A percentile compares a stretch with the other conserved stretches of the same genome.
Conservation (phyloP, 2,888 invertebrate genomes). For the Thecocarcelia acutangulata region DNA sequence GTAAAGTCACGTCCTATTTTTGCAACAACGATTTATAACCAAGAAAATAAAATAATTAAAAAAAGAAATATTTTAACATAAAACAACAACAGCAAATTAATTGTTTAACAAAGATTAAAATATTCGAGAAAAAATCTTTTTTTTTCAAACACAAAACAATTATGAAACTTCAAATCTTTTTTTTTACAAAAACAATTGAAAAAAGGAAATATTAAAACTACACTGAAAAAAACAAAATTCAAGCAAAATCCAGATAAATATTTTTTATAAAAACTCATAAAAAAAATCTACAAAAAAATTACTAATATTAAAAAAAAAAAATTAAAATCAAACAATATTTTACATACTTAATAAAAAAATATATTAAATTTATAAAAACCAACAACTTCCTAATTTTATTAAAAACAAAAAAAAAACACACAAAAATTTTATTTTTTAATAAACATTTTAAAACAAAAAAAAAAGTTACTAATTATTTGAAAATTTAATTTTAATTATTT, state of each 20-base stretch:
- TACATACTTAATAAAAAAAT: constrained; percentile 64
- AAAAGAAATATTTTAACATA: constrained; percentile 69
- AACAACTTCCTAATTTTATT: constrained; percentile 61
- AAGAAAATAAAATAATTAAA: constrained; percentile 46
- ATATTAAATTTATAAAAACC: constrained; percentile 23
- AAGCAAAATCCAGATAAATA: constrained; percentile 42
- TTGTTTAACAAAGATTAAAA: constrained; percentile 54
- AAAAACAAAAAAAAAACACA: constrained; percentile 50
- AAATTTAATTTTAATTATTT: constrained; percentile 54
- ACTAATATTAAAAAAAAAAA: constrained; percentile 35
- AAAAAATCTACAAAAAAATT: constrained; percentile 41
- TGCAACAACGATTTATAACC: constrained; percentile 81
- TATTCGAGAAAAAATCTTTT: constrained; percentile 60
- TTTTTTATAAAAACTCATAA: constrained; percentile 61
- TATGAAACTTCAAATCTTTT: constrained; percentile 67
- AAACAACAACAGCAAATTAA: constrained; percentile 63
- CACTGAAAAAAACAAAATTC: constrained; percentile 37
- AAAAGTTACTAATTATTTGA: constrained; percentile 53
- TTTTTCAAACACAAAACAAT: constrained; percentile 58
- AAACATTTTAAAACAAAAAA: constrained; percentile 35
- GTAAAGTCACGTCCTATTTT: constrained; percentile 81
- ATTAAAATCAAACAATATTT: constrained; percentile 55
- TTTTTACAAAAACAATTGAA: constrained; percentile 61
- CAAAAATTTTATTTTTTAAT: constrained; percentile 18
- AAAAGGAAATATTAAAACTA: constrained; percentile 32